Conservation (phyloP, 2,797 vertebrate species). For the Ambastaia sidthimunki region DNA sequence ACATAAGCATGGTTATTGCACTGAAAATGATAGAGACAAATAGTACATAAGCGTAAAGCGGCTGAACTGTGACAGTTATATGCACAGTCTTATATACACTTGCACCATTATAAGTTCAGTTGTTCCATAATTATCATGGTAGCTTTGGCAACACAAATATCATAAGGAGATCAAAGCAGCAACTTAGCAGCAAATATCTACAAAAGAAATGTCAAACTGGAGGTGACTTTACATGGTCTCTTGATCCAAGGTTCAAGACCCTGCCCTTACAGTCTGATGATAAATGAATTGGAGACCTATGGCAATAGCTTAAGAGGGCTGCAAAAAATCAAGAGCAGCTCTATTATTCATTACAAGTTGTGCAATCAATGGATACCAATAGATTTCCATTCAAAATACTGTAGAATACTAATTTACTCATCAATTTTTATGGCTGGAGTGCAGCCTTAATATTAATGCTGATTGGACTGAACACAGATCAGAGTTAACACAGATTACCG, state of each 20-base stretch:
- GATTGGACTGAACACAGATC: neutral
- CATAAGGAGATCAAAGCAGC: neutral
- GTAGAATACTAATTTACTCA: neutral
- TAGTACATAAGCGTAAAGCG: neutral
- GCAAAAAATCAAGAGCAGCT: neutral
- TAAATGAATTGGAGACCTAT: neutral
- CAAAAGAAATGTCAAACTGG: neutral
- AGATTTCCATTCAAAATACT: neutral
- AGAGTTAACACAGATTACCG: neutral
- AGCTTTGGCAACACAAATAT: neutral
- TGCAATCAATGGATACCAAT: neutral
- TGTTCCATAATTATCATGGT: neutral
- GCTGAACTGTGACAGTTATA: neutral
- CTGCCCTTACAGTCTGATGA: neutral
- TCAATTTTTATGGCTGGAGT: neutral
- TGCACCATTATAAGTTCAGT: neutral
- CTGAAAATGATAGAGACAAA: neutral
- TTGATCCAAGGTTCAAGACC: neutral
- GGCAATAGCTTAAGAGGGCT: neutral
- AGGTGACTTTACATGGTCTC: neutral
- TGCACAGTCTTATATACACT: too few species aligned
- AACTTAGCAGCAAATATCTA: neutral
- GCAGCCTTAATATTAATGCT: neutral
- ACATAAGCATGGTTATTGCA: neutral
- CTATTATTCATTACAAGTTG: neutral